Evolutionary conservation across 2,113 vertebrate species (phyloP).

Genomic region (Malurus melanocephalus): DNA sequence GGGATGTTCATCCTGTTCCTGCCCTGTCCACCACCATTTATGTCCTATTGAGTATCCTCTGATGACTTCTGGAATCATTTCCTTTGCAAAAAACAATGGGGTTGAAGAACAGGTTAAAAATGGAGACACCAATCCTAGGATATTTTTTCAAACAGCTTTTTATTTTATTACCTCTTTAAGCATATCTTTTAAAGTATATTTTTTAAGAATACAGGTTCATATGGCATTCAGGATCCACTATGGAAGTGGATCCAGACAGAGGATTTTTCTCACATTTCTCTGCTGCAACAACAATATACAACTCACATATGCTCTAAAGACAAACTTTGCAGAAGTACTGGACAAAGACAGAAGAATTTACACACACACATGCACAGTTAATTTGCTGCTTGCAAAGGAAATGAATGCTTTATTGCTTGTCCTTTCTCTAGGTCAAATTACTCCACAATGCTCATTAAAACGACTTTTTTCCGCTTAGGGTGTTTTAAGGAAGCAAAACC

Average conservation of each 20-base stretch:
- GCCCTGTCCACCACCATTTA: not conserved
- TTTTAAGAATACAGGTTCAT: not conserved
- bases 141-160: not conserved
- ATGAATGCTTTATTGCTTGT: not conserved
- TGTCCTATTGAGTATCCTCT: not conserved
- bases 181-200: not conserved
- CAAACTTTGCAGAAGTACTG: not conserved
- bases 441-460: not conserved
- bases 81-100: not conserved
- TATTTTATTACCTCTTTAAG: not conserved
- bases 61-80: not conserved
- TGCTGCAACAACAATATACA: not conserved
- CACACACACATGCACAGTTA: not conserved
- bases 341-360: constrained; percentile 8
- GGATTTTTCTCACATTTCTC: not conserved
- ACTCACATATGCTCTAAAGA: not conserved
- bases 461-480: not conserved
- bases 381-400: constrained; percentile 30
- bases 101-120: not conserved
- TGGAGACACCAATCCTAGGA: not conserved
- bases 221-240: not conserved
- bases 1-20: not conserved
- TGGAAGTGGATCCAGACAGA: not conserved
- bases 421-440: not conserved
- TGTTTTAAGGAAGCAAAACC: not conserved